Evolutionary conservation across 1,140 invertebrate genomes (phyloP).

Genomic region (Drosophila sturtevanti): DNA sequence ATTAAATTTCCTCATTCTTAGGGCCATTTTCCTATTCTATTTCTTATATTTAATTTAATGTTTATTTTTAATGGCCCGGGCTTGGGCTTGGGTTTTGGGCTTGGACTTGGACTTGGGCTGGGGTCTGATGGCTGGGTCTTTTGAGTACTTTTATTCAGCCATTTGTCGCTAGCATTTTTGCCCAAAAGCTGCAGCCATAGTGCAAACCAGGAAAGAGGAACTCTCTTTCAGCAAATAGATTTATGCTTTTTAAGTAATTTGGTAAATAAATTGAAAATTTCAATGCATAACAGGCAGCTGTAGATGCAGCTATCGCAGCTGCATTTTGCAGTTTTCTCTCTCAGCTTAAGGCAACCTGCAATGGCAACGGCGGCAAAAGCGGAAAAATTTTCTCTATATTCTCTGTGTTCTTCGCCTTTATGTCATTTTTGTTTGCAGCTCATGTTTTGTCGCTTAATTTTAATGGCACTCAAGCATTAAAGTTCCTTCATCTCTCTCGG

Average conservation of each 20-base stretch:
- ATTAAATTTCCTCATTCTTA: background rate
- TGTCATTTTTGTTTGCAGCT: constrained; percentile 64
- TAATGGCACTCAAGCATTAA: constrained; percentile 63
- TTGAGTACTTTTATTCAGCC: constrained; percentile 2
- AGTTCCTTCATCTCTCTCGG: constrained; percentile 50
- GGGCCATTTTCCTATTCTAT: constrained; percentile 6
- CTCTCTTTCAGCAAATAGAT: constrained; percentile 57
- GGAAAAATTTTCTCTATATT: background rate
- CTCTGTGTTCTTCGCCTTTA: constrained; percentile 22
- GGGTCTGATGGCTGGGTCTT: background rate
- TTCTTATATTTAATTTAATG: constrained; percentile 10
- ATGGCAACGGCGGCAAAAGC: background rate
- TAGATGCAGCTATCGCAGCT: background rate
- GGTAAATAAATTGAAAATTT: constrained; percentile 41
- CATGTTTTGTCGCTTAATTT: constrained; percentile 79
- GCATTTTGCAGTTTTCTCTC: constrained; percentile 25
- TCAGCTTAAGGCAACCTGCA: background rate
- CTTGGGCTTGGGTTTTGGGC: background rate
- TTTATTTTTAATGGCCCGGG: background rate
- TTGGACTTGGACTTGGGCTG: background rate
- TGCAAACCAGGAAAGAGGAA: background rate
- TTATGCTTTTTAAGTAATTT: constrained; percentile 71
- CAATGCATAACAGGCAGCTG: constrained; percentile 6
- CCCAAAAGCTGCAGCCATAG: background rate
- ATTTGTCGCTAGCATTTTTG: constrained; percentile 4